Evolutionary conservation across 2,797 vertebrate species (phyloP).

Genomic region (Apodemus agrarius): DNA sequence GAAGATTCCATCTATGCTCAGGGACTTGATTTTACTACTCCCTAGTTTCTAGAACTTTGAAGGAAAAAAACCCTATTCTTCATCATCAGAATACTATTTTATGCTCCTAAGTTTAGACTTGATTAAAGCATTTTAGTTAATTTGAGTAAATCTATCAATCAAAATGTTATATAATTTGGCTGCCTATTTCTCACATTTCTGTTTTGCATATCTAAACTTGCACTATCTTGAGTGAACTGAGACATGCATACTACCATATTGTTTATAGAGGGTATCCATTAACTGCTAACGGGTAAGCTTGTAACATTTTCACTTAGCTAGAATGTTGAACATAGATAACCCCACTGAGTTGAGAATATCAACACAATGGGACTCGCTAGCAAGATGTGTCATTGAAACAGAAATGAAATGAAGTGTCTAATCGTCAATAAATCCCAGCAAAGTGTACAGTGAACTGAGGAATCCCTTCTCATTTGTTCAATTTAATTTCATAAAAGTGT

Average conservation of each 20-base stretch:
- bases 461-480: neutral
- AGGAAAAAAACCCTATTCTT: too few relatives aligned
- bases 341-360: too few relatives aligned
- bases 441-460: neutral
- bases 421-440: neutral
- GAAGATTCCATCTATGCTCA: neutral
- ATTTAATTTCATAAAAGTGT: conserved; percentile 27
- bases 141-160: neutral
- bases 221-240: neutral
- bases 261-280: neutral
- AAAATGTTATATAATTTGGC: neutral
- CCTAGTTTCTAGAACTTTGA: neutral
- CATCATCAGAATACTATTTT: neutral
- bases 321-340: too few relatives aligned
- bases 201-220: neutral
- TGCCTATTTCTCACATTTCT: neutral
- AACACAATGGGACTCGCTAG: too few relatives aligned
- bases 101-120: neutral
- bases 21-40: neutral
- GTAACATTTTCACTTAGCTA: too few relatives aligned
- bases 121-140: neutral
- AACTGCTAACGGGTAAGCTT: too few relatives aligned
- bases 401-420: neutral
- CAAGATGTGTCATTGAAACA: too few relatives aligned
- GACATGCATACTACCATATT: neutral